phyloP scores from a whole-genome alignment of 2,888 invertebrate genomes.

The Rugalucina vietnamica region DNA sequence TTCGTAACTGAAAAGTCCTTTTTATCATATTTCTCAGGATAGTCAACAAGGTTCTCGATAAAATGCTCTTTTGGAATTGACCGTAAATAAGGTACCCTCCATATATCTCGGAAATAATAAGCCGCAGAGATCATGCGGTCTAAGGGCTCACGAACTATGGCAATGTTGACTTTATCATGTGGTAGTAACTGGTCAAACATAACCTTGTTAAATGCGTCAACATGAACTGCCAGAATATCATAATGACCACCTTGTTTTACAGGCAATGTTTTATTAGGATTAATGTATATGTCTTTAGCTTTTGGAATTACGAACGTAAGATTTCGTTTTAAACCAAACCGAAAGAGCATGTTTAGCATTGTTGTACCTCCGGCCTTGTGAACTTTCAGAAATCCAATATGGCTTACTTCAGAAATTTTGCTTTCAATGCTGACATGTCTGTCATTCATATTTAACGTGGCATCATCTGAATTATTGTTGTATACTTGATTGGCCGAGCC shows the following conservation, averaged over 20 bases:
- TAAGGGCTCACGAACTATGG: conserved; percentile 62
- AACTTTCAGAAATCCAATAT: conserved; percentile 65
- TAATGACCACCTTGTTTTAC: conserved; percentile 24
- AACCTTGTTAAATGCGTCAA: conserved; percentile 39
- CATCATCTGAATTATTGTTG: too few relatives aligned
- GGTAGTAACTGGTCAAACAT: conserved; percentile 50
- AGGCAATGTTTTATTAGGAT: conserved; percentile 27
- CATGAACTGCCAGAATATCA: conserved; percentile 63
- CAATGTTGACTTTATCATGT: conserved; percentile 52
- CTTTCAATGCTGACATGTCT: too few relatives aligned
- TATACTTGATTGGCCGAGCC: too few relatives aligned
- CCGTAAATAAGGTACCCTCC: conserved; percentile 5
- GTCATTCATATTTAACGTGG: too few relatives aligned
- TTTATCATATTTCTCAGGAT: conserved; percentile 30
- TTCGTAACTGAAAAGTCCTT: conserved; percentile 43
- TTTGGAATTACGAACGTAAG: conserved; percentile 57
- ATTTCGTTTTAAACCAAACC: conserved; percentile 54
- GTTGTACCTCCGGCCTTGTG: conserved; percentile 65
- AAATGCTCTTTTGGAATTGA: conserved; percentile 26
- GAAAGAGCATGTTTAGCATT: conserved; percentile 56
- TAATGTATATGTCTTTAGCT: background rate
- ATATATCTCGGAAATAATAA: conserved; percentile 45
- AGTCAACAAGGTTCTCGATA: conserved; percentile 34
- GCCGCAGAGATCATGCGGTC: conserved; percentile 54
- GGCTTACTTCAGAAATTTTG: background rate